Base-by-base conservation (phyloP, 2,888 invertebrate genomes). In the Antitype chi region DNA sequence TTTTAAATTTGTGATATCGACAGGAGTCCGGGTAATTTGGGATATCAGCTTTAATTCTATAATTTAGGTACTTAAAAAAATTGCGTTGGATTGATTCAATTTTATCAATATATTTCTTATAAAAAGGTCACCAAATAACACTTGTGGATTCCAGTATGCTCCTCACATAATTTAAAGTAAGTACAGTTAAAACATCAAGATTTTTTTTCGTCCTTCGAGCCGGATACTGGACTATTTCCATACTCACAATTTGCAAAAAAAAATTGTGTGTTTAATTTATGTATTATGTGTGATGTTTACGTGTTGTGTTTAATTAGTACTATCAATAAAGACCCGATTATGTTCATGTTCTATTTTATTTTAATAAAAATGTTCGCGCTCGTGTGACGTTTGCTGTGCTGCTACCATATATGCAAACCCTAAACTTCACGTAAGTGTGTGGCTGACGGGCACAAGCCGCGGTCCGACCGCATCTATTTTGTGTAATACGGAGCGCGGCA, bases 401-500 rank as follows among this genome's bases (percentile, higher is more conserved):
- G 9, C 13, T 47, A 49, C 23, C 11, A 23, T 60, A 55, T 57
- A 63, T 60, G 15, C 23, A 20, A 70, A 38, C 71, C 85, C 67
- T 82, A 70, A 70, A 25, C 53, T 81, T 79, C 75, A 76, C 87
- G 85, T 82, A 86, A 87, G 83, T 83, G 88, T 91, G 92, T 81
- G 81, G 78, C 87, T 92, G 93, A 92, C 91, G 75, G 88, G 88
- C 82, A 81, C 84, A 87, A 87, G 86, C 90, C 89, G 85, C 87
- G 80, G 81, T 70, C 82, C 59, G 57, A 84, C 86, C 88, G 78
- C 86, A 77, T 81, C 84, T 85, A 84, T 87, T 85, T 84, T 81
- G 78, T 76, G 81, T 81, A 83, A 70, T 76, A 88, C 81, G 67
- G 75, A 83, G 82, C 88, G 74, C 53, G 47, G 67, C 71, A 89